phyloP scores from a whole-genome alignment of 2,113 vertebrate species.

The Centropus unirufus region DNA sequence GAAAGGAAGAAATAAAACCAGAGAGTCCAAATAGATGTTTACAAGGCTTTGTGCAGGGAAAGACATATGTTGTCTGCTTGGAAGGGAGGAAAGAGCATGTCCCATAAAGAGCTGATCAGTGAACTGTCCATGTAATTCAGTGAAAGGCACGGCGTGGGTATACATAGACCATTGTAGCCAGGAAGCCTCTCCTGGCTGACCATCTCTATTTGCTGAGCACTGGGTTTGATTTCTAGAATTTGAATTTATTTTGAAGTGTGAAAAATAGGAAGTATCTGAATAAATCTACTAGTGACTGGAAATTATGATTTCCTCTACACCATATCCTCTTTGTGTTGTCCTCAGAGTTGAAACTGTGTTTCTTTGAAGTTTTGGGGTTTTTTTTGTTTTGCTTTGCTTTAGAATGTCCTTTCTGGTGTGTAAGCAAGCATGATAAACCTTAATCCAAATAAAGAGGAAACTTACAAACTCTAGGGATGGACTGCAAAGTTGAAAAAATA shows the following conservation, averaged over 20 bases:
- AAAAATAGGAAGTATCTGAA: neutral
- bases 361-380: neutral
- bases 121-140: neutral
- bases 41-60: neutral
- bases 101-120: neutral
- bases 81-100: neutral
- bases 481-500: neutral
- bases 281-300: neutral
- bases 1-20: neutral
- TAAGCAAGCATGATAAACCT: neutral
- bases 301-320: neutral
- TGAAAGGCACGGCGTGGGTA: neutral
- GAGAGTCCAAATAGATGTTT: neutral
- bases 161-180: fast-evolving
- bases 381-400: neutral
- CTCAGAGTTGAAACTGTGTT: neutral
- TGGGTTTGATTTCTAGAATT: neutral
- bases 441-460: neutral
- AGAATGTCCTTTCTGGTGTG: neutral
- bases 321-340: neutral
- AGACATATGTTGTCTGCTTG: neutral
- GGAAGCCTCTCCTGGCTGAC: neutral
- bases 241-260: neutral
- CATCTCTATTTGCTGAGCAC: neutral
- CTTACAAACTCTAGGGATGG: neutral